A percentile compares a stretch with the other conserved stretches of the same genome.
Conservation (phyloP, 2,113 vertebrate species). For the Cavia aperea region DNA sequence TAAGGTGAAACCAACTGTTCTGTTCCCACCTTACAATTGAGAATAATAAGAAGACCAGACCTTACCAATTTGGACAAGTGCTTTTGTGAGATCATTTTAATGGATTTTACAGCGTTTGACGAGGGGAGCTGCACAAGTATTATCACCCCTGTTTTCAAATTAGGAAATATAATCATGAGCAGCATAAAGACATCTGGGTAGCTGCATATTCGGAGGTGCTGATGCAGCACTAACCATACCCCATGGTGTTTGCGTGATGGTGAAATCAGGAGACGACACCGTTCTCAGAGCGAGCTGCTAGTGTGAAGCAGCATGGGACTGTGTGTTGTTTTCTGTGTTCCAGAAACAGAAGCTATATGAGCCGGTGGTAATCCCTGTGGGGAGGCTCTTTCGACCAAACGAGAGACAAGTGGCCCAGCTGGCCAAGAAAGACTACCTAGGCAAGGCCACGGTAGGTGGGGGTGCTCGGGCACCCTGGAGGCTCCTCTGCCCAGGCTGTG, state of each 20-base stretch:
- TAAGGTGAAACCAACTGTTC: background rate
- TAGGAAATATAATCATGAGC: background rate
- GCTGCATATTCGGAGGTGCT: too few species aligned
- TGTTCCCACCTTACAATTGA: background rate
- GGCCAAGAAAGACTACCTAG: slow-evolving; percentile 95
- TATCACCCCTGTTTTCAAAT: background rate
- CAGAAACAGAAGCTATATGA: slow-evolving; percentile 91
- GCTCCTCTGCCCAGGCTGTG: accelerated
- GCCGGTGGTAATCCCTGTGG: slow-evolving; percentile 78
- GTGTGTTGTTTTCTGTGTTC: background rate
- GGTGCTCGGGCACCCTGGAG: accelerated
- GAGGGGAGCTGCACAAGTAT: background rate
- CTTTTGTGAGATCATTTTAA: background rate
- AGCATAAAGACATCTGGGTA: background rate
- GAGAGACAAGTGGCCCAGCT: slow-evolving; percentile 94
- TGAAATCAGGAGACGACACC: accelerated
- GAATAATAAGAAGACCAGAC: background rate
- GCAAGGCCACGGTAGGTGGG: slow-evolving; percentile 88
- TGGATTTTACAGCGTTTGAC: background rate
- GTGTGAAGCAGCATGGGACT: background rate
- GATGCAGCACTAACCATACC: background rate
- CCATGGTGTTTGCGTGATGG: too few species aligned
- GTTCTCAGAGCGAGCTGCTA: background rate
- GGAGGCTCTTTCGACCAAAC: slow-evolving; percentile 89
- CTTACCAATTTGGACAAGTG: background rate